A percentile compares a stretch with the other conserved stretches of the same genome.
These are phyloP conservation scores for Indicator indicator DNA, from an alignment of 2,113 vertebrate genomes.

Conservation along the genomic window DNA sequence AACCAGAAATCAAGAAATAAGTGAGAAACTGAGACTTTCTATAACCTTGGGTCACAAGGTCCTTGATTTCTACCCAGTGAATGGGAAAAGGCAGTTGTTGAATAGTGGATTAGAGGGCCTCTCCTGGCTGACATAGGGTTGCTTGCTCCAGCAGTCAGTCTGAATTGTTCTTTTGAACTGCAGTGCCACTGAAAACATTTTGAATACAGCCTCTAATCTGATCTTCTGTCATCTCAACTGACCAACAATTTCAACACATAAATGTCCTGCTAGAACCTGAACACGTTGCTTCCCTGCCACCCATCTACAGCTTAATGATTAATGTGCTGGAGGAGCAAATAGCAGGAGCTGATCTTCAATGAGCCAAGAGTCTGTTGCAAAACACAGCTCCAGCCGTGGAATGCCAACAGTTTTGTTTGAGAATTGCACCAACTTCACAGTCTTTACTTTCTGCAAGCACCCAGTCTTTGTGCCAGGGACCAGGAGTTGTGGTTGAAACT, in stretches of 20 bases:
- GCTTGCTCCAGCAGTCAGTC: neutral
- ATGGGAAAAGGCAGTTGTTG: neutral
- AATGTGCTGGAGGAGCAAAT: neutral
- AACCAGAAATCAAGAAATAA: neutral
- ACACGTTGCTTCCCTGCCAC: neutral
- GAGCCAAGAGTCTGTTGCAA: neutral
- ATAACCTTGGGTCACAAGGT: neutral
- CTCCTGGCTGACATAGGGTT: neutral
- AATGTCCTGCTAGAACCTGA: neutral
- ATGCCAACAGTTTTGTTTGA: neutral
- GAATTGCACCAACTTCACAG: neutral
- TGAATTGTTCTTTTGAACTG: neutral
- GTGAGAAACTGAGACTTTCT: neutral
- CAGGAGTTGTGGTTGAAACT: neutral
- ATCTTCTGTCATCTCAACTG: neutral
- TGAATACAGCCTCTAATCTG: neutral
- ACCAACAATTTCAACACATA: neutral
- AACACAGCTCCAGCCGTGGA: neutral
- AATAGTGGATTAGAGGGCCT: neutral
- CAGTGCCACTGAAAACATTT: neutral
- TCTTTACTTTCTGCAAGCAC: neutral
- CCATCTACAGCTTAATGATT: constrained; percentile 1
- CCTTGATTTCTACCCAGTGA: neutral
- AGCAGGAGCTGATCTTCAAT: neutral
- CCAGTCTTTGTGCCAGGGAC: neutral